Base-by-base conservation (phyloP, 2,113 vertebrate genomes). In the Glaucomys volans region DNA sequence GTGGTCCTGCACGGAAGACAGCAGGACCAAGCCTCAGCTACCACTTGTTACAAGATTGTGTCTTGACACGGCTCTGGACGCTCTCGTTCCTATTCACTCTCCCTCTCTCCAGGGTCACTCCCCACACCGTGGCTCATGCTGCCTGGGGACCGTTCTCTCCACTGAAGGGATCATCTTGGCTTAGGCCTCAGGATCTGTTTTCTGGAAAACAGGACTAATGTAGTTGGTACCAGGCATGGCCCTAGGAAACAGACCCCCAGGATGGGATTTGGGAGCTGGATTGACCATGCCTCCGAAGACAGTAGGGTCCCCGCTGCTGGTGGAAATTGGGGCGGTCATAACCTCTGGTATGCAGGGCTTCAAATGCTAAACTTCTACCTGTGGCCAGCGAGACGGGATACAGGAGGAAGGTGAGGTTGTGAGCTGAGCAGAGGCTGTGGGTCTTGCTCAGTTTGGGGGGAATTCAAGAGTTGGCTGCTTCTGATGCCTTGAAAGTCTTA, bases 201-300 rank as follows among this genome's bases (percentile, higher is more conserved):
- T 80, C 96, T 86, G 35, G 52, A 22, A 85, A 66, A 35, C 59
- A 59, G 24, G 12, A n/a, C 35, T 44, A 62, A 54, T 40, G 66
- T 2, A 40, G 14, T 47, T 62, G 59, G 44, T 30, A 72, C 22
- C 35, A 52, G 30, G 26, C 3, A 12, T 32, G 11, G 59, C 57
- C 47, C 80, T 90, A 75, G 84, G 72, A 42, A 82, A 52, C 47
- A 82, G 64, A 28, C 42, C 40, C 57, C 87, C 82, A 67, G 9
- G 20, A 66, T 28, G 13, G n/a, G 52, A 32, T 40, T 92, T 28
- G 32, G 75, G 24, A 32, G 17, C 59, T 54, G 11, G 57, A 37
- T 28, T 54, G 3, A 18, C 69, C 32, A 59, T 8, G 35, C 54
- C 50, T 59, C 44, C 92, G 85, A 94, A 83, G 62, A 50, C 26